Percentiles rank a stretch among this genome's conserved stretches.
These are phyloP conservation scores for Drosophila oshimai DNA, from an alignment of 1,140 invertebrate genomes.

Conservation along the genomic window DNA sequence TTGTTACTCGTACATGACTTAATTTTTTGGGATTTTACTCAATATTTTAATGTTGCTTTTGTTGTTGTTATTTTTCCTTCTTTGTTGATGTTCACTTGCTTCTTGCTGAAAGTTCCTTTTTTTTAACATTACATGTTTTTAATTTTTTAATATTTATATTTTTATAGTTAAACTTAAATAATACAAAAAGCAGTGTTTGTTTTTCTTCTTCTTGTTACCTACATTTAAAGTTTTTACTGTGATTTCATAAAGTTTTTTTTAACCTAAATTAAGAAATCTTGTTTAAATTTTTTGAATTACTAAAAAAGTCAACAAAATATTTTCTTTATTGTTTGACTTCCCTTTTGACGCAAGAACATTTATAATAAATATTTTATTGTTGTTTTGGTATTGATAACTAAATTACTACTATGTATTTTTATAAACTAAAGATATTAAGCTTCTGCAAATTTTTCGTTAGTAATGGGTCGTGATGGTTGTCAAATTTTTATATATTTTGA, in stretches of 20 bases:
- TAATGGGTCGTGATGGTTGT: conserved; percentile 1
- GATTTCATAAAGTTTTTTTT: conserved; percentile 63
- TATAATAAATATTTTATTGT: conserved; percentile 15
- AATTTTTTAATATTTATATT: conserved; percentile 63
- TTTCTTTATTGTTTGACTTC: conserved; percentile 24
- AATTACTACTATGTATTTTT: conserved; percentile 18
- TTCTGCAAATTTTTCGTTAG: conserved; percentile 10
- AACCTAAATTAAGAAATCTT: conserved; percentile 76
- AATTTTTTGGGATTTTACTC: conserved; percentile 54
- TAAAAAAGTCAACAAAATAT: conserved; percentile 30
- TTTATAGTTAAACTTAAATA: conserved; percentile 77
- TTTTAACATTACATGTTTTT: conserved; percentile 67
- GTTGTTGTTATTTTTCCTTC: conserved; percentile 34
- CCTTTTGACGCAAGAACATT: conserved; percentile 8
- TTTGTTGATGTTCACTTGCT: conserved; percentile 58
- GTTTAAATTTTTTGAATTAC: conserved; percentile 38
- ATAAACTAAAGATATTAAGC: conserved; percentile 24
- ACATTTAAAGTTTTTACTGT: conserved; percentile 60
- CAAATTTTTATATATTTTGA: not conserved
- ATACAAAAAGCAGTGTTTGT: conserved; percentile 79
- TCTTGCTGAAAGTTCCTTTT: conserved; percentile 58
- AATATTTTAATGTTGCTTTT: conserved; percentile 48
- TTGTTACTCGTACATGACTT: conserved; percentile 68
- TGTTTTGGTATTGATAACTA: conserved; percentile 7
- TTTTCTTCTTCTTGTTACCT: conserved; percentile 67